phyloP scores from a whole-genome alignment of 1,140 invertebrate species.

The Heliothis virescens region DNA sequence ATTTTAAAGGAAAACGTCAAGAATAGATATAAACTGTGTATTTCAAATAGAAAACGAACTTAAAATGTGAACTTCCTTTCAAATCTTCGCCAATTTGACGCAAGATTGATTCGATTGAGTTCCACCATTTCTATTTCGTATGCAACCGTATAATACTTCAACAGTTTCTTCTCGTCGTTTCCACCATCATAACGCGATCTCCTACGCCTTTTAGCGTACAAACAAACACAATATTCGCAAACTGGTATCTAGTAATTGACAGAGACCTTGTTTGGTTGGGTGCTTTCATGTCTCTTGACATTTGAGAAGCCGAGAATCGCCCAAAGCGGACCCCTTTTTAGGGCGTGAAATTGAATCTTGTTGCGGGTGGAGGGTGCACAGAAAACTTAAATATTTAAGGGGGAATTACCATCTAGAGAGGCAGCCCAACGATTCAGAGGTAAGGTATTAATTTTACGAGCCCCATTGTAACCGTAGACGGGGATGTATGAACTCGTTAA shows the following conservation, averaged over 20 bases:
- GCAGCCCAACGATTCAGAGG: conserved; percentile 73
- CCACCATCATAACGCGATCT: conserved; percentile 68
- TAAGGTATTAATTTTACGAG: conserved; percentile 83
- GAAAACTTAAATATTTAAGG: conserved; percentile 85
- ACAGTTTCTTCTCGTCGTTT: conserved; percentile 63
- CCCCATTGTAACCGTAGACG: conserved; percentile 73
- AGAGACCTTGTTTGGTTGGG: conserved; percentile 69
- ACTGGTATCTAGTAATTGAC: conserved; percentile 30
- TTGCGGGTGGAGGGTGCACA: conserved; percentile 79
- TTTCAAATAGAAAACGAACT: conserved; percentile 54
- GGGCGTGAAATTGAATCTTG: conserved; percentile 85
- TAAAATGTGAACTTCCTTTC: conserved; percentile 60
- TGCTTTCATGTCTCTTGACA: conserved; percentile 78
- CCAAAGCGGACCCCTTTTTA: conserved; percentile 79
- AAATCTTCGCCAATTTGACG: conserved; percentile 74
- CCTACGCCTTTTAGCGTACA: conserved; percentile 45
- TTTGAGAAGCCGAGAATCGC: conserved; percentile 77
- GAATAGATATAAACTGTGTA: conserved; percentile 35
- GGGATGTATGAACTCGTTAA: conserved; percentile 81
- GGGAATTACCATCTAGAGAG: conserved; percentile 75
- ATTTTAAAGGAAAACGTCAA: conserved; percentile 5
- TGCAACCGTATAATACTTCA: conserved; percentile 79
- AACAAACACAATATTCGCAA: conserved; percentile 41
- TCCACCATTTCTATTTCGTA: conserved; percentile 72
- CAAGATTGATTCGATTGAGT: conserved; percentile 81